These are phyloP conservation scores for Drosophila mojavensis DNA, from an alignment of 1,140 invertebrate species.

Conservation along the genomic window DNA sequence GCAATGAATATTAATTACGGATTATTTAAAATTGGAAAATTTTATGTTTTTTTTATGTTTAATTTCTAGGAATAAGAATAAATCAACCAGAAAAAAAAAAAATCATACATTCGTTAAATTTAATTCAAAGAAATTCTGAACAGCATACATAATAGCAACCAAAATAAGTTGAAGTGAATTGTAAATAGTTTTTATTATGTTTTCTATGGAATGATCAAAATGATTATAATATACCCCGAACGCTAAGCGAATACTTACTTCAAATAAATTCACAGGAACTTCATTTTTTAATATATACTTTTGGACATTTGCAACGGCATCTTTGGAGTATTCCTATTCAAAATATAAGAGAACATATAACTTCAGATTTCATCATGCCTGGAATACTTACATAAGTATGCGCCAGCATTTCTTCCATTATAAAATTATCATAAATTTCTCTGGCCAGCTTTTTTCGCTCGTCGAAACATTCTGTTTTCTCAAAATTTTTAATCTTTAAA, in stretches of 20 bases:
- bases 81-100: too few relatives aligned
- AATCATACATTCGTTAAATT: too few relatives aligned
- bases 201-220: too few relatives aligned
- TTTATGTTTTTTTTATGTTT: too few relatives aligned
- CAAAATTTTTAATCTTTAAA: conserved; percentile 98
- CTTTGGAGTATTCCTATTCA: conserved; percentile 96
- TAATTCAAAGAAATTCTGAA: too few relatives aligned
- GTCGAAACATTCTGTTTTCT: conserved; percentile 98
- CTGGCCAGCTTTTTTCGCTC: conserved; percentile 96
- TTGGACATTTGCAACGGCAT: conserved; percentile 98
- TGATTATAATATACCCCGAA: too few relatives aligned
- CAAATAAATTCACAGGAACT: conserved; percentile 98
- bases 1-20: conserved; percentile 44
- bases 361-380: neutral
- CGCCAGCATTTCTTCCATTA: conserved; percentile 99
- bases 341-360: neutral
- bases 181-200: too few relatives aligned
- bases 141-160: too few relatives aligned
- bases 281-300: conserved; percentile 98
- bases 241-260: conserved; percentile 86
- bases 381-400: conserved; percentile 95
- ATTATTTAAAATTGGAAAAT: neutral
- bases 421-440: conserved; percentile 99
- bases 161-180: too few relatives aligned
- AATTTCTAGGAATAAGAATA: too few relatives aligned